Evolutionary conservation across 2,888 invertebrate genomes (phyloP).

Genomic region (Cephus runcator): DNA sequence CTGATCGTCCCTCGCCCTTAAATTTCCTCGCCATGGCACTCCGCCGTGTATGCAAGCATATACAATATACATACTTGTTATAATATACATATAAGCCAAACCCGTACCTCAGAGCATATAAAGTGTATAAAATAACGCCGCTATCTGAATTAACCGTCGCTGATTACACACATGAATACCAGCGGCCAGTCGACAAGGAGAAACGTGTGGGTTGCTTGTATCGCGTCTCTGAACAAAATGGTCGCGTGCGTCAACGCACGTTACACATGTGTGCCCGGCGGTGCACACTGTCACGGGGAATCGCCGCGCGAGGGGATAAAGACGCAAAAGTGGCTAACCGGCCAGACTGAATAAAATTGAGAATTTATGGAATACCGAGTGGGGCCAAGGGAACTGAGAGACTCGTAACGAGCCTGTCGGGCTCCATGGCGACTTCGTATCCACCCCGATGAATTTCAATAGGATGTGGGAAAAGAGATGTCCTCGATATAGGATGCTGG

Average conservation of each 20-base stretch:
- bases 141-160: slow-evolving; percentile 51
- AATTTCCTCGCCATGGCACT: not conserved
- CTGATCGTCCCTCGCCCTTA: slow-evolving; percentile 14
- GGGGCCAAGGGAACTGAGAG: slow-evolving; percentile 1
- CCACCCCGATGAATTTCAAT: slow-evolving; percentile 43
- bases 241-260: not conserved
- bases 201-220: not conserved
- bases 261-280: not conserved
- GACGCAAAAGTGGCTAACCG: slow-evolving; percentile 27
- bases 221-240: not conserved
- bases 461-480: slow-evolving; percentile 30
- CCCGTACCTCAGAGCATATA: slow-evolving; percentile 26
- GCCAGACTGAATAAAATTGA: slow-evolving; percentile 57
- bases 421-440: slow-evolving; percentile 23
- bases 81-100: not conserved
- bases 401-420: slow-evolving; percentile 3
- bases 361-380: slow-evolving; percentile 59
- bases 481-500: not conserved
- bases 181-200: not conserved
- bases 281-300: not conserved
- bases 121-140: slow-evolving; percentile 48
- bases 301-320: slow-evolving; percentile 25
- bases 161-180: slow-evolving; percentile 33
- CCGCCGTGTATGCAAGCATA: not conserved
- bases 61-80: not conserved